A percentile compares a stretch with the other conserved stretches of the same genome.
These are phyloP conservation scores for Eucriotettix oculatus DNA, from an alignment of 2,888 invertebrate genomes.

Conservation along the genomic window DNA sequence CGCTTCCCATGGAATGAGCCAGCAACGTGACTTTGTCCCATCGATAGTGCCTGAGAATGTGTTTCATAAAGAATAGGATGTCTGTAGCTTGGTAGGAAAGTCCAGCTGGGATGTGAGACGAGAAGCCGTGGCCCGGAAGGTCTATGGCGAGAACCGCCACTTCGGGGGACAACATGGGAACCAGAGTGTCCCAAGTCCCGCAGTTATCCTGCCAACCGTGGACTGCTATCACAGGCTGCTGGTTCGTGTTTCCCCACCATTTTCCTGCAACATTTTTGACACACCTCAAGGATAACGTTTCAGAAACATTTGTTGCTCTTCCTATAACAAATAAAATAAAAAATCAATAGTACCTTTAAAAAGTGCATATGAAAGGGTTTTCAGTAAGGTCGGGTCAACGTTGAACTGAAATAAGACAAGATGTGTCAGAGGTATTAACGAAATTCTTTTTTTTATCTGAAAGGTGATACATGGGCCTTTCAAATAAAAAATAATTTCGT, in stretches of 20 bases:
- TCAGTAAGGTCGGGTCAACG: too few relatives aligned
- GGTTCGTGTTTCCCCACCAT: slow-evolving; percentile 16
- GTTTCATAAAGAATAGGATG: slow-evolving; percentile 14
- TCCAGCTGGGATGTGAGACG: slow-evolving; percentile 18
- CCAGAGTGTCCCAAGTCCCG: slow-evolving; percentile 18
- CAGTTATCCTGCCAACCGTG: slow-evolving; percentile 22
- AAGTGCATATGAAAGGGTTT: too few relatives aligned
- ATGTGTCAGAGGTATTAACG: too few relatives aligned
- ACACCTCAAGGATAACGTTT: slow-evolving; percentile 15
- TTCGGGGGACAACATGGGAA: slow-evolving; percentile 16
- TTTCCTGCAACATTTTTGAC: slow-evolving; percentile 17
- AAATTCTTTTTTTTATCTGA: too few relatives aligned
- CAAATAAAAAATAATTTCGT: too few relatives aligned
- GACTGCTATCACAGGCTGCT: slow-evolving; percentile 17
- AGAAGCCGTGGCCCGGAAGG: slow-evolving; percentile 20
- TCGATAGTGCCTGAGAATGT: slow-evolving; percentile 15
- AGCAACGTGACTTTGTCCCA: slow-evolving; percentile 16
- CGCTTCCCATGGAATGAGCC: slow-evolving; percentile 17
- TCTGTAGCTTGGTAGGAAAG: slow-evolving; percentile 14
- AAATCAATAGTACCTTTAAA: too few relatives aligned
- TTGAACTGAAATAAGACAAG: too few relatives aligned
- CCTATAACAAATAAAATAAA: too few relatives aligned
- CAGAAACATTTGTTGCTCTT: too few relatives aligned
- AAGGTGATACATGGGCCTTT: too few relatives aligned
- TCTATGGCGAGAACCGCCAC: slow-evolving; percentile 19